phyloP scores from a whole-genome alignment of 2,797 vertebrate genomes.

The Tachyglossus aculeatus region DNA sequence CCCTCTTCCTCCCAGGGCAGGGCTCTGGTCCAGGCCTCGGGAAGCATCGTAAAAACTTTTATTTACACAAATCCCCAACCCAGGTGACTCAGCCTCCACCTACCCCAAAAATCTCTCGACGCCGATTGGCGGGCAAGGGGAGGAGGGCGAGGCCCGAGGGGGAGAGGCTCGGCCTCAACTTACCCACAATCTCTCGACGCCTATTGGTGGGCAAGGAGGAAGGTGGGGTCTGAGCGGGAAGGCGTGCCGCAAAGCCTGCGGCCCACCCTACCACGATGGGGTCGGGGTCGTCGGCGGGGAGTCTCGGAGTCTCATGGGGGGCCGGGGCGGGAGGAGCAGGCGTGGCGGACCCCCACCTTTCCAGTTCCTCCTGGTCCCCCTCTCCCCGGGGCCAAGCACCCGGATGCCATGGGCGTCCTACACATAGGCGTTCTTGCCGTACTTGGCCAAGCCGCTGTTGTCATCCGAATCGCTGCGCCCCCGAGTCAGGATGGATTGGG shows the following conservation, averaged over 20 bases:
- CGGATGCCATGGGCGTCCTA: slow-evolving; percentile 13
- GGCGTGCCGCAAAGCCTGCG: not conserved
- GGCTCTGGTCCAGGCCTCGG: not conserved
- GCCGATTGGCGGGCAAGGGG: not conserved
- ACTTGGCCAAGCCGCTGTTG: slow-evolving; percentile 54
- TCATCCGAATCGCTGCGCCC: slow-evolving; percentile 25
- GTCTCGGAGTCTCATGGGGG: not conserved
- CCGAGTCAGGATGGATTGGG: not conserved
- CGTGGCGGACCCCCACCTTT: not conserved
- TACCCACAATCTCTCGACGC: not conserved
- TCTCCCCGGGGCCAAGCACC: not conserved
- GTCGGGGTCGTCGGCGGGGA: not conserved
- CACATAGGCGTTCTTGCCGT: slow-evolving; percentile 70
- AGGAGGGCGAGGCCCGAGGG: not conserved
- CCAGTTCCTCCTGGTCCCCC: not conserved
- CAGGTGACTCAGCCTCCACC: not conserved
- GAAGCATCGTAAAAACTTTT: too few relatives aligned
- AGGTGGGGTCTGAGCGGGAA: not conserved
- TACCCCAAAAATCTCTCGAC: not conserved
- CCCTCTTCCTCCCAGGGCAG: not conserved
- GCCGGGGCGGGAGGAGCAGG: not conserved
- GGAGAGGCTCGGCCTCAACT: not conserved
- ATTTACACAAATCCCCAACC: too few relatives aligned
- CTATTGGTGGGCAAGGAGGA: not conserved
- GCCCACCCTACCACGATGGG: not conserved